Evolutionary conservation across 2,113 vertebrate genomes (phyloP), one percentile per base, ranked within the genome.

Genomic region (Stegastes partitus): DNA sequence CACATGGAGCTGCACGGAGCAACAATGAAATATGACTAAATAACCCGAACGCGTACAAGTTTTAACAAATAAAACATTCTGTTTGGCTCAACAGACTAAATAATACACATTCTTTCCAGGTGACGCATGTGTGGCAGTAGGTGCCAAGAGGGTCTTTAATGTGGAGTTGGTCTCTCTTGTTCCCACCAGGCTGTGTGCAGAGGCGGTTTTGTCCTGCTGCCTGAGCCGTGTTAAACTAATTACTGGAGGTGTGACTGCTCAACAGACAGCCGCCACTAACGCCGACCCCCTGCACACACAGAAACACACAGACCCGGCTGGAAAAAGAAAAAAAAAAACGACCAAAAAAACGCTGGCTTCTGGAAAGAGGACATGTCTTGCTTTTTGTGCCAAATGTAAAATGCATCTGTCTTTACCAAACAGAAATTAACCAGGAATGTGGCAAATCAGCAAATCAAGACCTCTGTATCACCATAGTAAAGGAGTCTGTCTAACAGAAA

Each of bases 241-340:
- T 93, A 93, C 83, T 87, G 90, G 93, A 93, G 93, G 92, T 95
- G 90, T 94, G 92, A 93, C 84, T 85, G 75, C 85, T 89, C 70
- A 84, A 83, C 69, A 92, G 85, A 94, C 86, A 94, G 78, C 82
- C 58, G 45, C 89, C 89, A 86, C 93, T 92, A 84, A 89, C 81
- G 71, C 86, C 65, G 87, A 92, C 91, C 93, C 89, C 91, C 90
- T 92, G 64, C 91, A 93, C 94, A 93, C 88, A 71, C 88, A 93
- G 70, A 59, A 68, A 70, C 50, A 79, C 76, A 89, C 83, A 74
- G 11, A 50, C 77, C 14, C 21, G 4, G 47, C 53, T 31, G 50
- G n/a, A 49, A 39, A 22, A 54, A 21, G 3, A 42, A 15, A 12
- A 15, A 9, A 34, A 0, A 34, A 34, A 8, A 8, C 31, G 10